Evolutionary conservation across 2,113 vertebrate species (phyloP).

Genomic region (Canis aureus): DNA sequence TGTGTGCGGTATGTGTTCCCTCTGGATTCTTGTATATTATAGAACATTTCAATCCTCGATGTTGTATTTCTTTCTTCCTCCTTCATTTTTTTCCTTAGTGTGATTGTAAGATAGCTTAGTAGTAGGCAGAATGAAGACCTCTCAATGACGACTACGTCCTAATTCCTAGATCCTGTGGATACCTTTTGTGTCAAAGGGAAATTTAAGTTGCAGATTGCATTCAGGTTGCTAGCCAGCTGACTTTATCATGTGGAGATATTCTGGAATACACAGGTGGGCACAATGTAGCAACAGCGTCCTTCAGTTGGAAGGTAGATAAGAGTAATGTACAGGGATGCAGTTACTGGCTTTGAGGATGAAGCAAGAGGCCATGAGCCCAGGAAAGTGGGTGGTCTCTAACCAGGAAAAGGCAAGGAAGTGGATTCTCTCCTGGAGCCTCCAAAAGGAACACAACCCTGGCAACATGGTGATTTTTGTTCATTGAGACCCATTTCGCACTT

Average conservation of each 20-base stretch:
- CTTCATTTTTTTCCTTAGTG: not conserved
- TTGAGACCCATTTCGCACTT: not conserved
- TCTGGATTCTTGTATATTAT: not conserved
- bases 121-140: not conserved
- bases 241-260: not conserved
- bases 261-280: not conserved
- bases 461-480: not conserved
- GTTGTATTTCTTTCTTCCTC: not conserved
- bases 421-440: not conserved
- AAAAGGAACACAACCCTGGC: not conserved
- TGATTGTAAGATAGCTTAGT: not conserved
- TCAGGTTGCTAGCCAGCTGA: not conserved
- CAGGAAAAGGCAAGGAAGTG: not conserved
- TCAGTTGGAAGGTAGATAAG: not conserved
- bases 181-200: not conserved
- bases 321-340: not conserved
- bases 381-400: fast-evolving
- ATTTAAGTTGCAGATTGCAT: not conserved
- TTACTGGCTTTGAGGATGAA: not conserved
- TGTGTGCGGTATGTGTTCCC: not conserved
- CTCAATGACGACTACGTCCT: not conserved
- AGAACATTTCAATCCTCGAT: not conserved
- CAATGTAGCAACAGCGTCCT: not conserved
- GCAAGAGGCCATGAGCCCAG: not conserved
- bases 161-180: not conserved